Conservation (phyloP, 2,888 invertebrate species). For the Tetheella fluctuosa region DNA sequence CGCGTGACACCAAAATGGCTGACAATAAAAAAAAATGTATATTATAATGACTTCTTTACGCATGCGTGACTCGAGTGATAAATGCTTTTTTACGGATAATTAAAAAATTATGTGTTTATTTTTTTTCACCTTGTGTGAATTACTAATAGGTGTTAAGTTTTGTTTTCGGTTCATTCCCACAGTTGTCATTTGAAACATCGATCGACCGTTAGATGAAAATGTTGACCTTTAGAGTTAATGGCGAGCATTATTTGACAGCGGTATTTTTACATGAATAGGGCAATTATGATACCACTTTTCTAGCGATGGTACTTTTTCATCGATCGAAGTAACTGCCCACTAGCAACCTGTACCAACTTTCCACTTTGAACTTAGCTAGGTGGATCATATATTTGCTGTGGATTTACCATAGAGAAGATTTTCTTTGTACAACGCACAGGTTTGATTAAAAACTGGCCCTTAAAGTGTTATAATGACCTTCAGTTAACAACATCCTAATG, state of each 20-base stretch:
- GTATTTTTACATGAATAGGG: not conserved
- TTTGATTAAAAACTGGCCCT: no score
- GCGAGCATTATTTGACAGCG: conserved; percentile 5
- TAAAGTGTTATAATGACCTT: no score
- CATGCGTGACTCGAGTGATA: conserved; percentile 24
- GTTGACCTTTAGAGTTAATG: not conserved
- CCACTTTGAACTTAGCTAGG: not conserved
- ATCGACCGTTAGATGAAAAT: conserved; percentile 1
- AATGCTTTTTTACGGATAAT: conserved; percentile 40
- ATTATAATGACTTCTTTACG: conserved; percentile 31
- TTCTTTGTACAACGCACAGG: no score
- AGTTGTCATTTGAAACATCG: conserved; percentile 12
- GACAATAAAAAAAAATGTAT: conserved; percentile 29
- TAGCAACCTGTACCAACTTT: not conserved
- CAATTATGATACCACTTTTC: not conserved
- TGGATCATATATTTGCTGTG: no score
- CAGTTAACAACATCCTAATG: no score
- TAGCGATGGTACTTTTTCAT: not conserved
- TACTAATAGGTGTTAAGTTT: conserved; percentile 12
- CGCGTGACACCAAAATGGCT: conserved; percentile 30
- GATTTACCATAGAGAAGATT: no score
- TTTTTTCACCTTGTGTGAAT: conserved; percentile 7
- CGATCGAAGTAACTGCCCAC: not conserved
- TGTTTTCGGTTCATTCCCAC: conserved; percentile 13
- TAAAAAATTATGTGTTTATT: conserved; percentile 37